These are phyloP conservation scores for Berghia stephanieae DNA, from an alignment of 1,140 invertebrate species.

Conservation along the genomic window DNA sequence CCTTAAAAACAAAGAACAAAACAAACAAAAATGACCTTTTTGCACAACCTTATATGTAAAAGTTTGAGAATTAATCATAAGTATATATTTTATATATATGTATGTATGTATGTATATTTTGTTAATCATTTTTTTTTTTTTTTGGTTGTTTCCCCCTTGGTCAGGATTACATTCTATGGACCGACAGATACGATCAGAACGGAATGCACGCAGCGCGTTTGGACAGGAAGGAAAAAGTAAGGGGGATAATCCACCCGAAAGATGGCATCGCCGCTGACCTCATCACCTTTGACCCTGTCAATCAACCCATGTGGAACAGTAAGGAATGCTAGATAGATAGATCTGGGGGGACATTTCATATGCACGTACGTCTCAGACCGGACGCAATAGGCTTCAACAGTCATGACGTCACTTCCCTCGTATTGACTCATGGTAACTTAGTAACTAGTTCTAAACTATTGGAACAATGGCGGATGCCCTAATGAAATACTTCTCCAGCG, in stretches of 20 bases:
- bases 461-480: no score
- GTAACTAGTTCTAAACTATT: no score
- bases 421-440: no score
- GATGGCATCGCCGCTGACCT: slow-evolving; percentile 47
- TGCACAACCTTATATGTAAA: no score
- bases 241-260: slow-evolving; percentile 51
- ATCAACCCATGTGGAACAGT: slow-evolving; percentile 46
- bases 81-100: not conserved
- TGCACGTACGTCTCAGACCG: not conserved
- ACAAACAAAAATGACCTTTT: no score
- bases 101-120: not conserved
- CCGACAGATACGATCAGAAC: slow-evolving; percentile 48
- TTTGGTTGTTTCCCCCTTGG: not conserved
- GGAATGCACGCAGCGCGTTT: slow-evolving; percentile 51
- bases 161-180: slow-evolving; percentile 54
- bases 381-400: no score
- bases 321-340: not conserved
- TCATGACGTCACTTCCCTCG: no score
- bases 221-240: slow-evolving; percentile 41
- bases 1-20: no score
- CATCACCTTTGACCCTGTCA: slow-evolving; percentile 44
- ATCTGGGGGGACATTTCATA: not conserved
- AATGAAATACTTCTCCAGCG: no score
- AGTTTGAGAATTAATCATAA: no score
- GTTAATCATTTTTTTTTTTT: not conserved